Evolutionary conservation across 2,113 vertebrate species (phyloP), one percentile per base, ranked within the genome.

Genomic region (Euleptes europaea): DNA sequence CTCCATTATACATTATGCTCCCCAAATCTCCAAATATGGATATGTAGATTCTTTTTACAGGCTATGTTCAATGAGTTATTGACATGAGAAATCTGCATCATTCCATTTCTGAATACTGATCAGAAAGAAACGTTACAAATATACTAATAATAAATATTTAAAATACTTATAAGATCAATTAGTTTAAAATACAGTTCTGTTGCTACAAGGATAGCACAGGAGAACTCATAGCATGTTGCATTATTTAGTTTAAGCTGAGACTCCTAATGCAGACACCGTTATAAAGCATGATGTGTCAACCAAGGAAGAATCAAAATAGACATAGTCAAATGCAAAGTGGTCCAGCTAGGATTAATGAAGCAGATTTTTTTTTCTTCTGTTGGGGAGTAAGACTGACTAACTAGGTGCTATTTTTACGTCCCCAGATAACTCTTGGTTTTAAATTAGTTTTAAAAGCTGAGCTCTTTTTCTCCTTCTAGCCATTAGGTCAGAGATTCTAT

Each of bases 261-360:
- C 76, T 90, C 78, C 83, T 84, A 88, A 95, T 86, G 79, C 40
- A 81, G 42, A 66, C 84, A 88, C n/a, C n/a, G 84, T 80, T 75
- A 90, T 78, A 84, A 89, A 86, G 49, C 69, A 35, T 80, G 83
- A 87, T 73, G 33, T 2, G 10, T 75, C 60, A 88, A 85, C 15
- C n/a, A 47, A 88, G 88, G 84, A 84, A 91, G 90, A 93, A 91
- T 38, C 88, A 47, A 76, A 94, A 89, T 1, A 49, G 83, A 91
- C 13, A 88, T n/a, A 83, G 86, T 82, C 88, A 89, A 88, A 71
- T 90, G 79, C 44, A 89, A 89, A 74, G 13, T 82, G 87, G 80
- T 79, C 87, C 89, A 83, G 65, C 74, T 72, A 15, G 80, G 87
- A 80, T 90, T 82, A 91, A 57, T 82, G 91, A 89, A 89, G 85